phyloP scores from a whole-genome alignment of 1,140 invertebrate genomes.

The Drosophila kohkoa region DNA sequence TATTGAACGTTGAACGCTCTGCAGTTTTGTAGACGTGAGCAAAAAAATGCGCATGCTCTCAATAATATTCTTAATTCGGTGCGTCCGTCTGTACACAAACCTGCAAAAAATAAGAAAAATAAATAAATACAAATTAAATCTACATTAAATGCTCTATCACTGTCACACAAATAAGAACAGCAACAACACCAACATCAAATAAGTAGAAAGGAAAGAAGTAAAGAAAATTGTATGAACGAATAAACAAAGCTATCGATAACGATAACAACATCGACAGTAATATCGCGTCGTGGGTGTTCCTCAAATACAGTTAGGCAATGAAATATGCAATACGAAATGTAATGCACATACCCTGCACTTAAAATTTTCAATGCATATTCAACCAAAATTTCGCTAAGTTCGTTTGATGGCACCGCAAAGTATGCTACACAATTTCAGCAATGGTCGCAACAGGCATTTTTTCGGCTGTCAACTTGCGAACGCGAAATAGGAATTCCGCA shows the following conservation, averaged over 20 bases:
- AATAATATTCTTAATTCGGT: conserved; percentile 16
- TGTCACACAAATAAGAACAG: background rate
- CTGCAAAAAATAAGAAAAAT: background rate
- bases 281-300: conserved; percentile 31
- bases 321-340: background rate
- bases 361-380: background rate
- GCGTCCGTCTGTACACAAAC: conserved; percentile 6
- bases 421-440: conserved; percentile 12
- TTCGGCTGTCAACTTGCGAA: background rate
- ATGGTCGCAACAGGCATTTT: conserved; percentile 41
- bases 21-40: conserved; percentile 29
- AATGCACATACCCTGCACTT: background rate
- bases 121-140: background rate
- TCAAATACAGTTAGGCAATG: background rate
- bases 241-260: background rate
- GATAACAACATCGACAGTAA: background rate
- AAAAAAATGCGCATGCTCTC: conserved; percentile 39
- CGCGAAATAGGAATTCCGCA: conserved; percentile 9
- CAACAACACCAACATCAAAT: background rate
- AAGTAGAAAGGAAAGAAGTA: background rate
- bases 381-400: background rate
- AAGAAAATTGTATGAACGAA: background rate
- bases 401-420: conserved; percentile 13
- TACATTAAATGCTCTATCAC: background rate
- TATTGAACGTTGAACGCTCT: background rate